Conservation (phyloP, 2,113 vertebrate genomes). For the Elanus axillaris region DNA sequence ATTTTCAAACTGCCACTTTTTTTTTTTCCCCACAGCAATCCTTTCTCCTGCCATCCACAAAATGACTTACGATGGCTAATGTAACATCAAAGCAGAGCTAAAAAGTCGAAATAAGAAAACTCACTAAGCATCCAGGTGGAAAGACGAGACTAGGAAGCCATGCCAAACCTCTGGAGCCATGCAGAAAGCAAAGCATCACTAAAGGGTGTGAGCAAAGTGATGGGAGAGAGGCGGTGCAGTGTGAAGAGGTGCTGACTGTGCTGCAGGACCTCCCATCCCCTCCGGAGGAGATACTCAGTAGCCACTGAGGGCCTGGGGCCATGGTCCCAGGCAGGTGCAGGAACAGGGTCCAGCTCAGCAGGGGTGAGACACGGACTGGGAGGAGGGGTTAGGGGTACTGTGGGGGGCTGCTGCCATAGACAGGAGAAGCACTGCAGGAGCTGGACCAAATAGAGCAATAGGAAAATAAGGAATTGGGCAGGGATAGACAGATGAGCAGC, state of each 20-base stretch:
- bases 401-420: too few relatives aligned
- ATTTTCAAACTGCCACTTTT: background rate
- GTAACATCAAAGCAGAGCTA: background rate
- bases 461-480: background rate
- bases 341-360: background rate
- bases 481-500: background rate
- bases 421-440: background rate
- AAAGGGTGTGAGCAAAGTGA: background rate
- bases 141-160: background rate
- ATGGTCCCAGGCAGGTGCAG: too few relatives aligned
- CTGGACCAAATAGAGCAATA: background rate
- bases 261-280: too few relatives aligned
- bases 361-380: background rate
- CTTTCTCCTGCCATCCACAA: background rate
- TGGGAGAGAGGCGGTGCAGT: background rate
- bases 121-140: accelerated
- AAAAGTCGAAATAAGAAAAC: background rate
- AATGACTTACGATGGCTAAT: background rate
- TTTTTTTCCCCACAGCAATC: background rate
- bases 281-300: accelerated
- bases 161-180: background rate
- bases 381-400: background rate
- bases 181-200: background rate
- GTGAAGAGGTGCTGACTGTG: background rate
- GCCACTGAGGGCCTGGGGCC: background rate